Percentiles rank a stretch among this genome's conserved stretches.
Evolutionary conservation across 2,888 invertebrate genomes (phyloP).

Genomic region (Apamea crenata): DNA sequence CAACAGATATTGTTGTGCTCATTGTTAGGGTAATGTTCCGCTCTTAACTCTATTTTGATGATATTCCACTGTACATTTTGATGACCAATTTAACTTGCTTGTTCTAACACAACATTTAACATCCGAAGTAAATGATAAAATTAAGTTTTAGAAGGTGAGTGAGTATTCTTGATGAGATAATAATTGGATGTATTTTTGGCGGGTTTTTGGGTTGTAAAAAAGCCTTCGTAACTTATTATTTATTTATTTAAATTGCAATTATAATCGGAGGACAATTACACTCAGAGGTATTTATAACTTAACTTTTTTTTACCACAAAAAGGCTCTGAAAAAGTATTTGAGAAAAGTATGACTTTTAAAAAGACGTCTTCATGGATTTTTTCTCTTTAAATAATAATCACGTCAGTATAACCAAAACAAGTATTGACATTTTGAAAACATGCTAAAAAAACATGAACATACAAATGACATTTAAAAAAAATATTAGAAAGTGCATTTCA

Average conservation of each 20-base stretch:
- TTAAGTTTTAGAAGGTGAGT: too few species aligned
- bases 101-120: neutral
- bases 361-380: neutral
- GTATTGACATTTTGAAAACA: neutral
- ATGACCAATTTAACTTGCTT: neutral
- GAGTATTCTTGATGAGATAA: neutral
- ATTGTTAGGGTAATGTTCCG: conserved; percentile 10
- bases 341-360: neutral
- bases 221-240: neutral
- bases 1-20: conserved; percentile 2
- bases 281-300: too few species aligned
- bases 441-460: neutral
- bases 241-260: too few species aligned
- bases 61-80: neutral
- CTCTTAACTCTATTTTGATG: conserved; percentile 3
- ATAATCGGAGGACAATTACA: too few species aligned
- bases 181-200: neutral
- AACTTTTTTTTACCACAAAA: too few species aligned
- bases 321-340: too few species aligned
- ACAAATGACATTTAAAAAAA: neutral
- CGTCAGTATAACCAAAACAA: neutral
- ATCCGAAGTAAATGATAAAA: conserved; percentile 1
- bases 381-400: neutral
- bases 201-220: neutral
- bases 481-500: neutral